phyloP scores from a whole-genome alignment of 2,797 vertebrate species.

The Sebastes taczanowskii region DNA sequence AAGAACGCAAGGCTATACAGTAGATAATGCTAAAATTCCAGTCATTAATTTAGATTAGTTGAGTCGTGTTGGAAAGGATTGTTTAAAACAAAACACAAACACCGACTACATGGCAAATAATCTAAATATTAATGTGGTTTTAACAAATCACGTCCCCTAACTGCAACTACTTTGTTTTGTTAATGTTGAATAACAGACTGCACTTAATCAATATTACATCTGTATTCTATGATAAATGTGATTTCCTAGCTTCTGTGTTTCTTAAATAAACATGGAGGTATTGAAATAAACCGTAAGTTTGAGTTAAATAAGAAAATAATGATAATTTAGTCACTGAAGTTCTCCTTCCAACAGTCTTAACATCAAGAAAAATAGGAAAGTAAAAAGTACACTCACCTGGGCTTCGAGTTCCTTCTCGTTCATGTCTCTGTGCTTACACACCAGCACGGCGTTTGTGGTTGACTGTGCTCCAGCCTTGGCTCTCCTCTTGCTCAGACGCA shows the following conservation, averaged over 20 bases:
- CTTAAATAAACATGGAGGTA: not conserved
- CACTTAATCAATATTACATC: not conserved
- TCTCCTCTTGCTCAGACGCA: constrained; percentile 94
- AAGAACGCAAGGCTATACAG: not conserved
- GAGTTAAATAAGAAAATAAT: not conserved
- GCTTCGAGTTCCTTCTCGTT: constrained; percentile 97
- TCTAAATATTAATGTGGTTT: not conserved
- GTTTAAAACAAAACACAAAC: not conserved
- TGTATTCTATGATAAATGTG: not conserved
- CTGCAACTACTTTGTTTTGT: not conserved
- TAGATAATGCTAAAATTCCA: not conserved
- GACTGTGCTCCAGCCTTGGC: constrained; percentile 96
- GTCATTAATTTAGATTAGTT: not conserved
- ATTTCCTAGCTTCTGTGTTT: not conserved
- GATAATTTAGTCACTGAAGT: not conserved
- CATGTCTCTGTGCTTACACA: constrained; percentile 97
- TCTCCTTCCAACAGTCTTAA: not conserved
- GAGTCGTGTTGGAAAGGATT: not conserved
- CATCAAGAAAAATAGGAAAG: not conserved
- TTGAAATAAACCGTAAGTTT: not conserved
- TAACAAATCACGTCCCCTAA: not conserved
- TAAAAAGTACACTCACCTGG: constrained; percentile 81
- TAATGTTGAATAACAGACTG: not conserved
- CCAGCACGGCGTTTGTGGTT: constrained; percentile 93
- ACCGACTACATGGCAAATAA: not conserved